Evolutionary conservation across 1,140 invertebrate species (phyloP), one percentile per base, ranked within the genome.

Genomic region (Portunus trituberculatus): DNA sequence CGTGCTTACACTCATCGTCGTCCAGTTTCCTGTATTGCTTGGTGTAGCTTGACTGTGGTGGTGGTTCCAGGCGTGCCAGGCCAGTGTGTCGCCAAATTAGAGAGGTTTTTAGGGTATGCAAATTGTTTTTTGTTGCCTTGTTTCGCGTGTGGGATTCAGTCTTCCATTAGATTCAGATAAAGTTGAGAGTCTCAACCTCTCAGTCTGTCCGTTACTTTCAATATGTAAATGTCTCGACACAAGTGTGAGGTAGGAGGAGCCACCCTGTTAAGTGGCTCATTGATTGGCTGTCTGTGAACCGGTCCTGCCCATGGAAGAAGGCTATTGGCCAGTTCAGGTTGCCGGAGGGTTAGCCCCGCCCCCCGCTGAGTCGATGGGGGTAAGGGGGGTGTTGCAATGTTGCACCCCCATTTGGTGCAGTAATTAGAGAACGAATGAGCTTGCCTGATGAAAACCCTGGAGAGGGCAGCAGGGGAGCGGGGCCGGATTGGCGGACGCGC

Each of bases 351-450:
- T 95, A 95, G 94, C 94, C 46, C 94, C 94, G 94, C 94, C 94
- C 94, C 88, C 94, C 94, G 91, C 90, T 88, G 94, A 92, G 91
- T 95, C 94, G 48, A 91, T 92, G 91, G 94, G 94, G 94, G 94
- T 25, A 86, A 92, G 94, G 94, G 94, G 94, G 94, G 94, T 95
- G 91, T 95, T 95, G 94, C 94, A 95, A 95, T 95, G 94, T 95
- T 95, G 94, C 94, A 95, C 94, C 94, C 94, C 94, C 93, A 95
- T 95, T 95, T 95, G 94, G 94, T 95, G 94, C 94, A 95, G 94
- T 95, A 95, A 95, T 95, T 95, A 95, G 94, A 95, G 94, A 95
- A 95, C 94, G 94, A 95, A 95, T 95, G 94, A 95, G 94, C 94
- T 95, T 92, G 94, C 91, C 91, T 95, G 94, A 95, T 95, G 94